phyloP scores from a whole-genome alignment of 2,888 invertebrate genomes.

The Leucania comma region DNA sequence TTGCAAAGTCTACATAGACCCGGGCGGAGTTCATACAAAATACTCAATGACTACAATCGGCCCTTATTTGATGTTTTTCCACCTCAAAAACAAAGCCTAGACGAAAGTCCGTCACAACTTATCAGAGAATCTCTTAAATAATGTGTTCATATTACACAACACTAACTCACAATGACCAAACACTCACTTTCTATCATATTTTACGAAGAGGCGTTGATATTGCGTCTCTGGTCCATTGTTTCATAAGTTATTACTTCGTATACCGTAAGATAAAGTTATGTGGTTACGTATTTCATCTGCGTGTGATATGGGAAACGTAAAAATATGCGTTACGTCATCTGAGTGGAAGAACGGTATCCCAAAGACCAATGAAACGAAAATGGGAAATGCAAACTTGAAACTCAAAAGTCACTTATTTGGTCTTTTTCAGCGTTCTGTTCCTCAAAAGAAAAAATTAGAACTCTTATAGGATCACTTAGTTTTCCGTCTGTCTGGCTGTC shows the following conservation, averaged over 20 bases:
- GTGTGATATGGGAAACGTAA: constrained; percentile 24
- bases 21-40: too few species aligned
- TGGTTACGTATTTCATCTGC: constrained; percentile 48
- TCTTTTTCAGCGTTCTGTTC: too few species aligned
- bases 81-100: background rate
- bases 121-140: constrained; percentile 4
- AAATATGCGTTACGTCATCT: constrained; percentile 38
- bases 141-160: constrained; percentile 30
- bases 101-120: background rate
- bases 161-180: constrained; percentile 31
- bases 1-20: too few species aligned
- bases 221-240: constrained; percentile 51
- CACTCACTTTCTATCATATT: constrained; percentile 61
- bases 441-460: too few species aligned
- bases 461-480: too few species aligned
- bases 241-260: constrained; percentile 51
- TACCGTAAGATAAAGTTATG: constrained; percentile 51
- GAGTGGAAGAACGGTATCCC: background rate
- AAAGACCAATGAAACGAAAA: background rate
- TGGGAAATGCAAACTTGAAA: background rate
- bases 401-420: background rate
- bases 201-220: constrained; percentile 62
- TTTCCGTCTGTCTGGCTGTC: too few species aligned
- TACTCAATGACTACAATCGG: too few species aligned
- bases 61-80: too few species aligned